Base-by-base conservation (phyloP, 2,113 vertebrate species). In the Serilophus lunatus region DNA sequence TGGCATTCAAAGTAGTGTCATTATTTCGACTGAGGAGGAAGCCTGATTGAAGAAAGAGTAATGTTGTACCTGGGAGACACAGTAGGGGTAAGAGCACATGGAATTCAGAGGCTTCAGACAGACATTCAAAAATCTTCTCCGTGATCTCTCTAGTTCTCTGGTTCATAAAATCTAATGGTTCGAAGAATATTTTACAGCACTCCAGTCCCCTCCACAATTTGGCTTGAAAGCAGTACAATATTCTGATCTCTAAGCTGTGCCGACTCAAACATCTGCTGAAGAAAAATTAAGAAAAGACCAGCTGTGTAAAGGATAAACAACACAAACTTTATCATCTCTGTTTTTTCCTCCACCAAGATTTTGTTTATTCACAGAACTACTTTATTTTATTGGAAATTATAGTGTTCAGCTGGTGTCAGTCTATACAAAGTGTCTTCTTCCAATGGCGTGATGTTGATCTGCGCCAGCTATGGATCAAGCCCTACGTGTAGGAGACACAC, bases 321-420 rank as follows among this genome's bases (percentile, higher is more conserved):
- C 8, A 66, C 60, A 76, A 90, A 92, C 22, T 82, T 86, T 68
- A 92, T 88, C 28, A 83, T 90, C 56, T 78, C 76, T 93, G 79
- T 36, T 95, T 95, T 90, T 95, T 83, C 90, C 92, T 83, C 56
- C 11, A 14, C 40, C 84, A 83, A 70, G 86, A 92, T 90, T 97
- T 82, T 96, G 90, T 96, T 96, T 96, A 94, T 94, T 93, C 76
- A 78, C 60, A 88, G 25, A 95, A 78, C 56, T 92, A 86, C 60
- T 96, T 86, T 84, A 88, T 92, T 94, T 95, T 92, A 71, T 60
- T 94, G 64, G 72, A 54, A 86, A 71, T 85, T 94, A 51, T 88
- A 51, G 23, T 49, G 60, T 88, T 95, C 94, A 96, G 71, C 90
- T 90, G 85, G 47, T 81, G 56, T 93, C 44, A 83, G 86, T 93